A percentile compares a stretch with the other conserved stretches of the same genome.
Conservation (phyloP, 2,113 vertebrate species). For the Fregata magnificens region DNA sequence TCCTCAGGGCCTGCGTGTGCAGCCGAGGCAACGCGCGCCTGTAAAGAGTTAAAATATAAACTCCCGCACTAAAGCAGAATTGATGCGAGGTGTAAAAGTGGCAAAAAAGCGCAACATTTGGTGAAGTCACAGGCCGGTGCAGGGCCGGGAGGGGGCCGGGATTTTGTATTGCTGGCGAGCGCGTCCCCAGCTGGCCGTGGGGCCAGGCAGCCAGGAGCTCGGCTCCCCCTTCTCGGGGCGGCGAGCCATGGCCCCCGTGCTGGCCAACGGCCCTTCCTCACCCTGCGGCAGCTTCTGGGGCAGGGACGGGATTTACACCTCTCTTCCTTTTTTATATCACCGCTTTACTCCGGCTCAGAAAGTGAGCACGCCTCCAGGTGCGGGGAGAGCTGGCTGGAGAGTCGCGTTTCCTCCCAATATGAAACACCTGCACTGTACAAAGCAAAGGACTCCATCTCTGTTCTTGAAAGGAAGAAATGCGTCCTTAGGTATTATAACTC, state of each 20-base stretch:
- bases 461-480: neutral
- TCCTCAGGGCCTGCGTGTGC: neutral
- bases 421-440: neutral
- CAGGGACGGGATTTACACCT: neutral
- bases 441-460: no score
- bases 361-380: no score
- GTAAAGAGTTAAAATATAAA: no score
- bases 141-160: neutral
- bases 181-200: no score
- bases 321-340: neutral
- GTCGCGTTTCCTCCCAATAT: accelerated
- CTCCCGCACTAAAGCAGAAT: neutral
- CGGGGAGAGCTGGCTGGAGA: neutral
- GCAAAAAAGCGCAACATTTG: neutral
- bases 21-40: neutral
- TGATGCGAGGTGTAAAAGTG: neutral
- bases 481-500: neutral
- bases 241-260: accelerated
- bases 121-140: neutral
- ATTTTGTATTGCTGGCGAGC: neutral
- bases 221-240: neutral
- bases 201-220: neutral
- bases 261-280: neutral
- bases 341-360: neutral
- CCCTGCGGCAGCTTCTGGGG: neutral